Conservation (phyloP, 2,113 vertebrate genomes). For the Morone chrysops region DNA sequence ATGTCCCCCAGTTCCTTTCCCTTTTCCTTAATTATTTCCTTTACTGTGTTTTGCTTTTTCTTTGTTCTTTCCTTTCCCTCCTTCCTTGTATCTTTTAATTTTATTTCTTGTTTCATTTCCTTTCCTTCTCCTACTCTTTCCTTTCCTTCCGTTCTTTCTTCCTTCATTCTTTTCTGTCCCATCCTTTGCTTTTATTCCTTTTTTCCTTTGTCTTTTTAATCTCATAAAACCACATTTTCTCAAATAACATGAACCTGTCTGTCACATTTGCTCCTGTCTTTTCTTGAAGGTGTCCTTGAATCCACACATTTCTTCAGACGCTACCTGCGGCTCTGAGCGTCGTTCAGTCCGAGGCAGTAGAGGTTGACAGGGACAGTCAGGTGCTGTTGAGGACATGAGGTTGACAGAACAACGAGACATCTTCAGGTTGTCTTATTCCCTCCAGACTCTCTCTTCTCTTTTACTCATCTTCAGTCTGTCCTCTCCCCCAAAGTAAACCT, state of each 20-base stretch:
- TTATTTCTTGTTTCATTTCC: too few species aligned
- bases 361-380: constrained; percentile 9
- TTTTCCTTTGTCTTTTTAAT: neutral
- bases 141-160: neutral
- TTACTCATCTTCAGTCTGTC: constrained; percentile 21
- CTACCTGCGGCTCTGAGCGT: neutral
- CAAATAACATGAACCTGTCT: neutral
- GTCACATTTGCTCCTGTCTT: neutral
- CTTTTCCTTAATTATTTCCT: too few species aligned
- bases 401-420: constrained; percentile 38
- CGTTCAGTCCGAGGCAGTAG: neutral
- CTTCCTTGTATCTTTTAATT: neutral
- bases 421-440: constrained; percentile 36
- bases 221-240: neutral
- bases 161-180: neutral
- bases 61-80: neutral
- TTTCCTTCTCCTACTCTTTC: neutral
- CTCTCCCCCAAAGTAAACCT: constrained; percentile 18
- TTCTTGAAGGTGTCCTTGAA: neutral
- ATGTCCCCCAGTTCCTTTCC: too few species aligned
- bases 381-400: neutral
- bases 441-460: constrained; percentile 6
- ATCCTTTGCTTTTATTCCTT: neutral
- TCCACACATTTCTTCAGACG: neutral
- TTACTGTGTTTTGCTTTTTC: too few species aligned